These are phyloP conservation scores for Tauraco hartlaubi DNA, from an alignment of 2,797 vertebrate species.

Conservation along the genomic window DNA sequence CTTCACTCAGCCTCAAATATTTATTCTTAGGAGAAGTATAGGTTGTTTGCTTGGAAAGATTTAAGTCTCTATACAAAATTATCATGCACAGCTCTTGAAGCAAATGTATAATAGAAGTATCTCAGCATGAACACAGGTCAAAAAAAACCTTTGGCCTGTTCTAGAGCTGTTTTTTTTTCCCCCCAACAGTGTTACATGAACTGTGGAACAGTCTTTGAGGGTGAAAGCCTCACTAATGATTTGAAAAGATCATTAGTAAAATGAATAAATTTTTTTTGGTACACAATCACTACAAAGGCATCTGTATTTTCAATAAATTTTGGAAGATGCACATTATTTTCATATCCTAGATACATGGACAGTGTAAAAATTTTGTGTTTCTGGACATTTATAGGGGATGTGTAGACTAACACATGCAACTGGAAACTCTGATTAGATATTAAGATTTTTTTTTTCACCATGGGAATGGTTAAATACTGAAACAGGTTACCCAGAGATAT, in stretches of 20 bases:
- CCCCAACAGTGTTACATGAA: background rate
- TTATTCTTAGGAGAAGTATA: background rate
- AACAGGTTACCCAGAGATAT: background rate
- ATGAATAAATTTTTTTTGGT: fast-evolving
- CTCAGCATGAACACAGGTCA: background rate
- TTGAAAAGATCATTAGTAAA: background rate
- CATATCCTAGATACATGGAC: background rate
- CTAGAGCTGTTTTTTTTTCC: background rate
- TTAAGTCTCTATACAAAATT: background rate
- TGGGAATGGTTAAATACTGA: background rate
- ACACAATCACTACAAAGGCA: too few species aligned
- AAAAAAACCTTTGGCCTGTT: background rate
- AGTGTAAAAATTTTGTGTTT: background rate
- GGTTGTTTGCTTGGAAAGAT: background rate
- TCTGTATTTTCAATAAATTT: background rate
- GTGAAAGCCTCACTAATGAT: background rate
- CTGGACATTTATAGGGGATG: background rate
- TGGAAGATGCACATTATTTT: background rate
- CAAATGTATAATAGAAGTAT: background rate
- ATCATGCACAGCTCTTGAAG: background rate
- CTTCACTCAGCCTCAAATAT: background rate
- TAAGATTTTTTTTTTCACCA: background rate
- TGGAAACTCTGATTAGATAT: background rate
- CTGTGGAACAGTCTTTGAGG: background rate
- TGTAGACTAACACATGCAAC: background rate